These are phyloP conservation scores for Bombus pascuorum DNA, from an alignment of 1,140 invertebrate species.

Conservation along the genomic window DNA sequence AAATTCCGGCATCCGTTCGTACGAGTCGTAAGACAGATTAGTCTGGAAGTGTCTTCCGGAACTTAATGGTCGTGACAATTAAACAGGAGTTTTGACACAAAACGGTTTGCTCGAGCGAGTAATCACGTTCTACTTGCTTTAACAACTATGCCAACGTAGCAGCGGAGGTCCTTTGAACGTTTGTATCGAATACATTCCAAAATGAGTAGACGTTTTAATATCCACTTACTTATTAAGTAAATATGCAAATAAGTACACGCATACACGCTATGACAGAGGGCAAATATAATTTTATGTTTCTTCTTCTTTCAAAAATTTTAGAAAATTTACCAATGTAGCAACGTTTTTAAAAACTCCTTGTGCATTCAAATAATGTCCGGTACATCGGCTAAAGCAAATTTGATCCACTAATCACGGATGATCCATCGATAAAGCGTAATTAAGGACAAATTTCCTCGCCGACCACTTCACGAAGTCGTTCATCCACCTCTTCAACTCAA, in stretches of 20 bases:
- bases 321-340: too few species aligned
- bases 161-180: too few species aligned
- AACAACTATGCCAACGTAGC: neutral
- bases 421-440: neutral
- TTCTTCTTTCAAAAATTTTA: neutral
- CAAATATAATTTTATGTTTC: neutral
- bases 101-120: constrained; percentile 19
- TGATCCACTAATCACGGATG: neutral
- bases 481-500: neutral
- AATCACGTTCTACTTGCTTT: constrained; percentile 17
- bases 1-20: constrained; percentile 17
- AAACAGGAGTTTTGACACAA: constrained; percentile 37
- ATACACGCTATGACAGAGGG: too few species aligned
- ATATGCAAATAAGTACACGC: neutral
- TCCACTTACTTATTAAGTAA: neutral
- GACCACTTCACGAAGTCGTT: neutral
- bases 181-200: neutral
- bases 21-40: constrained; percentile 45
- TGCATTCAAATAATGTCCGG: too few species aligned
- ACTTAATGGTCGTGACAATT: constrained; percentile 50
- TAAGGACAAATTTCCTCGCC: neutral
- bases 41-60: neutral
- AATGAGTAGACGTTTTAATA: neutral
- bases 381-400: neutral
- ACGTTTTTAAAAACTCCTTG: neutral